Evolutionary conservation across 2,113 vertebrate species (phyloP).

Genomic region (Balaeniceps rex): DNA sequence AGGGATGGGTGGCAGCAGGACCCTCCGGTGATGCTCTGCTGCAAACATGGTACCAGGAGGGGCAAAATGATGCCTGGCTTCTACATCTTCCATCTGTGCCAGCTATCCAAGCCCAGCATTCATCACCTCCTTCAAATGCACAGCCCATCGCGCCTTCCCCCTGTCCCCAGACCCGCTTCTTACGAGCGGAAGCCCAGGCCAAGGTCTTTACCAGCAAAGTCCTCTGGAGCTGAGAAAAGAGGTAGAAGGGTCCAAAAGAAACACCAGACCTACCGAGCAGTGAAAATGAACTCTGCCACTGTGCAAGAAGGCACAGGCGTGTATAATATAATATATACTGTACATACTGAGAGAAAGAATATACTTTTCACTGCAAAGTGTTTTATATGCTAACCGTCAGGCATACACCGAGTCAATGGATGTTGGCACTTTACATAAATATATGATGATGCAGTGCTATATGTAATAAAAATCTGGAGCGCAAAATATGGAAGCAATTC

Average conservation of each 20-base stretch:
- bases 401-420: constrained; percentile 64
- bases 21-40: accelerated
- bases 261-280: background rate
- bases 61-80: background rate
- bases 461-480: constrained; percentile 78
- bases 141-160: background rate
- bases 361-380: constrained; percentile 14
- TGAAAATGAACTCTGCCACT: constrained; percentile 26
- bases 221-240: background rate
- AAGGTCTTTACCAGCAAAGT: background rate
- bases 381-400: constrained; percentile 71
- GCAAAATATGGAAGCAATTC: constrained; percentile 81
- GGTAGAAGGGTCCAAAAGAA: constrained; percentile 10
- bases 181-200: background rate
- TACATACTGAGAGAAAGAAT: background rate
- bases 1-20: background rate
- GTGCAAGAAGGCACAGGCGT: constrained; percentile 9
- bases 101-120: background rate
- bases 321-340: constrained; percentile 10
- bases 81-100: background rate
- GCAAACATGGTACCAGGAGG: background rate
- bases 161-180: background rate
- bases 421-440: constrained; percentile 82
- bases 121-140: background rate
- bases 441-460: constrained; percentile 76